A percentile compares a stretch with the other conserved stretches of the same genome.
phyloP scores from a whole-genome alignment of 1,140 invertebrate species.

The Hyphantria cunea region DNA sequence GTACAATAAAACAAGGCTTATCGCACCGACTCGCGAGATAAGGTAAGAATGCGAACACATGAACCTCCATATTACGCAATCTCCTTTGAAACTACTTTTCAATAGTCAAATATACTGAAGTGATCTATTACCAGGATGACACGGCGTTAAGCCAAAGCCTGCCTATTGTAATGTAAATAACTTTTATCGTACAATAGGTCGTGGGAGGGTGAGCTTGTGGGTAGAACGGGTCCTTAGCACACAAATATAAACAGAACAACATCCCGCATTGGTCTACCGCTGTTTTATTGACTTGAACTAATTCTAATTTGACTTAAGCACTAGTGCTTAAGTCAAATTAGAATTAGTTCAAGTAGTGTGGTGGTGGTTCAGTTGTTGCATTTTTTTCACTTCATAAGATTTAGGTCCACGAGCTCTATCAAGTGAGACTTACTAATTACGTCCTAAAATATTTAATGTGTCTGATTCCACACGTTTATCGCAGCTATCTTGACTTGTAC shows the following conservation, averaged over 20 bases:
- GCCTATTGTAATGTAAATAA: conserved; percentile 75
- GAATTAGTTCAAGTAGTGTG: conserved; percentile 12
- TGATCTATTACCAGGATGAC: conserved; percentile 36
- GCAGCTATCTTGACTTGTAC: too few relatives aligned
- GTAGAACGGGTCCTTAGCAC: conserved; percentile 40
- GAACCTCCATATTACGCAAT: too few relatives aligned
- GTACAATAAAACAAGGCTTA: too few relatives aligned
- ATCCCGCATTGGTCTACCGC: conserved; percentile 37
- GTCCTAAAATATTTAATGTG: too few relatives aligned
- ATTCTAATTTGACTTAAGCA: conserved; percentile 12
- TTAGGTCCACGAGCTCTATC: too few relatives aligned
- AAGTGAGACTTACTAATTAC: neutral
- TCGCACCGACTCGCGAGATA: too few relatives aligned
- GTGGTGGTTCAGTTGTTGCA: too few relatives aligned
- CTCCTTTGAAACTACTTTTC: conserved; percentile 1
- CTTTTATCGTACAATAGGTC: conserved; percentile 58
- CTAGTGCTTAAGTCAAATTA: conserved; percentile 10
- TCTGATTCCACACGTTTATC: too few relatives aligned
- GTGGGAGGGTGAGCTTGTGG: conserved; percentile 51
- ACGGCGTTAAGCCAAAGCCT: conserved; percentile 60
- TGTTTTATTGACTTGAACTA: conserved; percentile 8
- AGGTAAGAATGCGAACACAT: too few relatives aligned
- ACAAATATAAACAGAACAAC: conserved; percentile 55
- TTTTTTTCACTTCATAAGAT: too few relatives aligned
- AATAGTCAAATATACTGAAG: conserved; percentile 33